Conservation (phyloP, 2,888 invertebrate species). For the Drosophila neotestacea region DNA sequence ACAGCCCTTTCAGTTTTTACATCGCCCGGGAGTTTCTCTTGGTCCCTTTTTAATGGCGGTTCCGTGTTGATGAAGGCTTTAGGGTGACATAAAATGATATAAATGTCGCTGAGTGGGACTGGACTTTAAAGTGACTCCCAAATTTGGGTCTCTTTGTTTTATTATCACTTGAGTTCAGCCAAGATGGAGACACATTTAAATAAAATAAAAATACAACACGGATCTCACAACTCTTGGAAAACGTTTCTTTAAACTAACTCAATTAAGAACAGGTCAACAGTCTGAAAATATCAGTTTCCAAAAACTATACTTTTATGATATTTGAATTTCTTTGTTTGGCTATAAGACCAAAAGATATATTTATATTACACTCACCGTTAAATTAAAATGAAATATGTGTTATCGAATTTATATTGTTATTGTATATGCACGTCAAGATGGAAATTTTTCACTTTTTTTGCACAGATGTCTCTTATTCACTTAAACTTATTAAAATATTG, state of each 20-base stretch:
- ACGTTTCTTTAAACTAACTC: constrained; percentile 20
- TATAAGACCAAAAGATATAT: neutral
- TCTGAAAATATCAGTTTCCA: neutral
- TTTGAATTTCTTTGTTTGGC: neutral
- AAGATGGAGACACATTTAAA: constrained; percentile 30
- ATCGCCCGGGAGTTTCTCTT: constrained; percentile 11
- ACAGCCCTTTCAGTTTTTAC: constrained; percentile 52
- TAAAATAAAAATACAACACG: constrained; percentile 3
- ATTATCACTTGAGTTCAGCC: constrained; percentile 34
- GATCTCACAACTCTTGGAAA: constrained; percentile 6
- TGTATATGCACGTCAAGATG: neutral
- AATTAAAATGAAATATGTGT: neutral
- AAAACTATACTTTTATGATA: too few relatives aligned
- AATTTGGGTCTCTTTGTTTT: constrained; percentile 42
- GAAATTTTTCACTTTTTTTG: constrained; percentile 2
- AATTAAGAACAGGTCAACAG: constrained; percentile 22
- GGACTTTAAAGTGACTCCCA: constrained; percentile 42
- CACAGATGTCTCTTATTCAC: constrained; percentile 19
- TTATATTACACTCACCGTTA: constrained; percentile 40
- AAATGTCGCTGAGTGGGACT: constrained; percentile 45
- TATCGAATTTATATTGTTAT: neutral
- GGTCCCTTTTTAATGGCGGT: constrained; percentile 44
- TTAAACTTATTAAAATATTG: neutral
- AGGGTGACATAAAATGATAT: constrained; percentile 67
- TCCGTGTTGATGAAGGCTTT: constrained; percentile 65